Percentiles rank a stretch among this genome's conserved stretches.
phyloP scores from a whole-genome alignment of 35 echinoderm and acorn worm genomes.

The Hemicentrotus pulcherrimus region DNA sequence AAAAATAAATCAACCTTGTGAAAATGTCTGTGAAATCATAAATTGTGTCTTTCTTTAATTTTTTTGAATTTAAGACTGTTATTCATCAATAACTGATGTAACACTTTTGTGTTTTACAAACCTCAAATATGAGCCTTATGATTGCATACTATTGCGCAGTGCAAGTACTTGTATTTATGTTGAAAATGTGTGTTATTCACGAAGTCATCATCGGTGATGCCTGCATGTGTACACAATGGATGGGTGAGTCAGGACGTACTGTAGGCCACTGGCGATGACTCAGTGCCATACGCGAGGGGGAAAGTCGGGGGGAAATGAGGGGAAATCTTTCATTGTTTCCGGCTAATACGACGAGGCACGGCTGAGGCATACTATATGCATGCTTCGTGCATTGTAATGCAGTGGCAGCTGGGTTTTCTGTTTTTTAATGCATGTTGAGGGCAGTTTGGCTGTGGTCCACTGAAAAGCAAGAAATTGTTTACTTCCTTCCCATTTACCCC shows the following conservation, averaged over 20 bases:
- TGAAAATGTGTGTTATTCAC: not conserved
- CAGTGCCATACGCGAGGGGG: constrained; percentile 4
- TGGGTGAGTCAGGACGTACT: not conserved
- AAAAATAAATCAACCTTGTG: too few species aligned
- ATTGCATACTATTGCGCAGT: not conserved
- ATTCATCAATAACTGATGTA: too few species aligned
- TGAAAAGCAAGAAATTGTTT: not conserved
- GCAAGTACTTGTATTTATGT: not conserved
- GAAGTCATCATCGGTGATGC: not conserved
- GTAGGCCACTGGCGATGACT: not conserved
- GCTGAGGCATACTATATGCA: not conserved
- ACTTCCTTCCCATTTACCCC: not conserved
- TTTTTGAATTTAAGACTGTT: too few species aligned
- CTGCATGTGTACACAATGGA: not conserved
- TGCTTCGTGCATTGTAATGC: not conserved
- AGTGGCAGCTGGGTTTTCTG: not conserved
- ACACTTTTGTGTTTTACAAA: too few species aligned
- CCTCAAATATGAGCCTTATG: not conserved
- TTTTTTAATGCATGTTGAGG: not conserved
- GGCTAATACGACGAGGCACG: not conserved
- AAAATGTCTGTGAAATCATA: too few species aligned
- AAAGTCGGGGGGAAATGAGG: not conserved
- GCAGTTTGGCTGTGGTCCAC: not conserved
- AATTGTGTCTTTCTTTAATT: too few species aligned
- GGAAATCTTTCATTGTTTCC: constrained; percentile 18